Evolutionary conservation across 2,113 vertebrate genomes (phyloP).

Genomic region (Ctenomys sociabilis): DNA sequence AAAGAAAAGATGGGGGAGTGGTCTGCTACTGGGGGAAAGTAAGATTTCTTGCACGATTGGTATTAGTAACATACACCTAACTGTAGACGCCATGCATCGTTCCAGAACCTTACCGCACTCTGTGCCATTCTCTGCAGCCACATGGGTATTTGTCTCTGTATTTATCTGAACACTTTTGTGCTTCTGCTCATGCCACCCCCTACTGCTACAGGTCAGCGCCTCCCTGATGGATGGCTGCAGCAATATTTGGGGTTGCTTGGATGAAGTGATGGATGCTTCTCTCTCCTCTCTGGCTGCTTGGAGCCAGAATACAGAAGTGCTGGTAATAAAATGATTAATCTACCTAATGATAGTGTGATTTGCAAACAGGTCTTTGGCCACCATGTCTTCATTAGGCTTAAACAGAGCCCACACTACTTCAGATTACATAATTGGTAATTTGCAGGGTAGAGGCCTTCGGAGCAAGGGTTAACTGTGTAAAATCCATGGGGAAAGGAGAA

Average conservation of each 20-base stretch:
- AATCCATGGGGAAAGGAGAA: conserved; percentile 76
- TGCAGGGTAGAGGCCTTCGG: conserved; percentile 70
- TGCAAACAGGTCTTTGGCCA: conserved; percentile 77
- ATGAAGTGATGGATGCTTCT: conserved; percentile 82
- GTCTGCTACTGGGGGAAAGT: not conserved
- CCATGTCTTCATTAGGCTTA: conserved; percentile 83
- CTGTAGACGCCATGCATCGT: not conserved
- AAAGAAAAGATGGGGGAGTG: not conserved
- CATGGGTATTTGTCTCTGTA: rapidly evolving
- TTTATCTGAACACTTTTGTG: not conserved
- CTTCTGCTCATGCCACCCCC: not conserved
- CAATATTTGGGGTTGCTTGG: conserved; percentile 70
- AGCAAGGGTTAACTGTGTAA: conserved; percentile 74
- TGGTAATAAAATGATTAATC: conserved; percentile 85
- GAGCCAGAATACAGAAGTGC: conserved; percentile 76
- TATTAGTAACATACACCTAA: not conserved
- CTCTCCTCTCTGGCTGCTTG: conserved; percentile 76
- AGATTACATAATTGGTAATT: conserved; percentile 84
- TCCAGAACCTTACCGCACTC: not conserved
- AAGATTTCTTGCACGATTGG: not conserved
- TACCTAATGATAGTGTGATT: conserved; percentile 77
- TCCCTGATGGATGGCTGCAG: conserved; percentile 57
- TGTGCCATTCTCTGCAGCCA: rapidly evolving
- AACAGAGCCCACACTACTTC: conserved; percentile 80
- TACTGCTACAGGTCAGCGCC: not conserved